Conservation (phyloP, 2,113 vertebrate species). For the Spheniscus mendiculus region DNA sequence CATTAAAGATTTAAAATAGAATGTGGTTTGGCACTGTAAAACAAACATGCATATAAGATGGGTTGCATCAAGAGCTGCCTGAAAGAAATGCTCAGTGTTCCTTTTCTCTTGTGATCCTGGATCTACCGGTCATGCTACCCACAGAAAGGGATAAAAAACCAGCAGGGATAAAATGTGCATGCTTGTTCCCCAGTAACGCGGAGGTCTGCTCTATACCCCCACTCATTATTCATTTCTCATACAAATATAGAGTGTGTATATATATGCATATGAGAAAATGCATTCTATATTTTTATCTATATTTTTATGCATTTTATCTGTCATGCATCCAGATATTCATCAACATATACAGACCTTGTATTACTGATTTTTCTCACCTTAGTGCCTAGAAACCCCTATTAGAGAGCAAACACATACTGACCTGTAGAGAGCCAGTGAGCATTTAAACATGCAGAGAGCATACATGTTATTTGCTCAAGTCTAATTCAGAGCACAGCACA, state of each 20-base stretch:
- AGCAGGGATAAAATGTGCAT: background rate
- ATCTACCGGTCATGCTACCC: background rate
- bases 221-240: background rate
- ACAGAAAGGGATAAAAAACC: background rate
- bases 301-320: background rate
- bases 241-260: background rate
- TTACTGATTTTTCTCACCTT: background rate
- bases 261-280: background rate
- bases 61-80: slow-evolving; percentile 33
- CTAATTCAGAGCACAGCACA: background rate
- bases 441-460: background rate
- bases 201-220: background rate
- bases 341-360: background rate
- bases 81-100: slow-evolving; percentile 9
- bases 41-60: slow-evolving; percentile 34
- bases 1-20: slow-evolving; percentile 69
- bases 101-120: slow-evolving; percentile 24
- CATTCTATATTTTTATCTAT: background rate
- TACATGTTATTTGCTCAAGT: background rate
- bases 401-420: background rate
- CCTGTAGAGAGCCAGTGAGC: background rate
- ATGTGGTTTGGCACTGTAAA: slow-evolving; percentile 60
- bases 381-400: background rate
- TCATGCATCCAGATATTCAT: background rate
- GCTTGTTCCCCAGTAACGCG: background rate